A percentile compares a stretch with the other conserved stretches of the same genome.
Conservation (phyloP, 1,140 invertebrate species). For the Drosophila lacertosa region DNA sequence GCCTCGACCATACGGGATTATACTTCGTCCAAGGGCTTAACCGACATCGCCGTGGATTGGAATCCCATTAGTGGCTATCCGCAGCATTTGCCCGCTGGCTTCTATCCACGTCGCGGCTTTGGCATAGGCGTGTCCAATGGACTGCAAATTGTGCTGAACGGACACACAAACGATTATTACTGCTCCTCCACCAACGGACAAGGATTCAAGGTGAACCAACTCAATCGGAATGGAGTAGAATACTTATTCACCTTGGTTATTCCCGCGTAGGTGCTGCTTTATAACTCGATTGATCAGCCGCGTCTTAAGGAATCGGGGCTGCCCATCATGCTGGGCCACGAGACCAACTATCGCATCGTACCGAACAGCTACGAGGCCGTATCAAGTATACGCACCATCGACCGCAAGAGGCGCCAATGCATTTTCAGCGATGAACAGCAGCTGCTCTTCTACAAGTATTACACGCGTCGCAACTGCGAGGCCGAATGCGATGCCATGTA, state of each 20-base stretch:
- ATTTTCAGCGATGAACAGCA: slow-evolving; percentile 71
- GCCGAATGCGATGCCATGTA: slow-evolving; percentile 9
- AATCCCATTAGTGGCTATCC: slow-evolving; percentile 83
- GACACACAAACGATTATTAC: slow-evolving; percentile 89
- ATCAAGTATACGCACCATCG: slow-evolving; percentile 44
- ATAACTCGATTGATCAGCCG: slow-evolving; percentile 78
- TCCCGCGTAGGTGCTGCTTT: slow-evolving; percentile 56
- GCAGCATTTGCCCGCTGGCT: slow-evolving; percentile 48
- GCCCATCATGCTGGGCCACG: slow-evolving; percentile 62
- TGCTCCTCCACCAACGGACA: slow-evolving; percentile 90
- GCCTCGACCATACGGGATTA: slow-evolving; percentile 55
- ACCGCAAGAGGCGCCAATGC: slow-evolving; percentile 63
- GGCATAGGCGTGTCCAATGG: slow-evolving; percentile 89
- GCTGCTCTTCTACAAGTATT: slow-evolving; percentile 70
- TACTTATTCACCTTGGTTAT: too few relatives aligned
- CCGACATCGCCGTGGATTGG: slow-evolving; percentile 87
- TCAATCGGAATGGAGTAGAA: too few relatives aligned
- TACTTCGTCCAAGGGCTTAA: slow-evolving; percentile 55
- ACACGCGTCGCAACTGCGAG: slow-evolving; percentile 42
- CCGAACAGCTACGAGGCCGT: slow-evolving; percentile 60
- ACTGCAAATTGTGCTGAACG: slow-evolving; percentile 89
- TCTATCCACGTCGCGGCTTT: slow-evolving; percentile 64
- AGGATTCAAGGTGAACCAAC: slow-evolving; percentile 92
- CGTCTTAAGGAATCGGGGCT: slow-evolving; percentile 72
- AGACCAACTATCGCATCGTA: slow-evolving; percentile 63